Evolutionary conservation across 2,797 vertebrate genomes (phyloP), one percentile per base, ranked within the genome.

Genomic region (Oophaga sylvatica): DNA sequence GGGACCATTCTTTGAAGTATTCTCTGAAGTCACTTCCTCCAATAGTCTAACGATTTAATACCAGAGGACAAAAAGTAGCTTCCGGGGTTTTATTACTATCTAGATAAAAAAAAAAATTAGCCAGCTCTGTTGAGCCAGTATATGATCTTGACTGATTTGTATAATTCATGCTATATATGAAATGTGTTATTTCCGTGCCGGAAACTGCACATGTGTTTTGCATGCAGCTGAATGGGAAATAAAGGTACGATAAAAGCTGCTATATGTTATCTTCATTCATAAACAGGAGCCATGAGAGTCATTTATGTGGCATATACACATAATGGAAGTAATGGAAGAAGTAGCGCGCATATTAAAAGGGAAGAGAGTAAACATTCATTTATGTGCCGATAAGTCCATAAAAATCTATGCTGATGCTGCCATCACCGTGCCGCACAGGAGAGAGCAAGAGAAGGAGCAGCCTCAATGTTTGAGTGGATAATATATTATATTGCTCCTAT

Each of bases 191-290:
- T 80, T 60, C 57, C 29, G 63, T 63, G 31, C 57, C 62, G 29
- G 35, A 60, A 62, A 62, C 20, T 63, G 29, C 78, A 80, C 20
- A 62, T 80, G 78, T 80, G 78, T 80, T 80, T 62, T 80, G 20
- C 29, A 63, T 19, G 57, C 31, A 62, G 53, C 9, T 35, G 10
- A 63, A 20, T 41, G 19, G 29, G 59, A 80, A 80, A 62, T 80
- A 63, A 41, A 80, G 35, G 45, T 17, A 41, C 59, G 41, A 59
- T 80, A 80, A 60, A 80, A 60, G 7, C 29, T 60, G 8, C 9
- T 20, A 60, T 80, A 60, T 80, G 6, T 29, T 81, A 35, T 63
- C 6, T 81, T 53, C n/a, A 26, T 45, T 81, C 62, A 67, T 67
- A 67, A 48, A 63, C 60, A 67, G 41, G 62, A 82, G 45, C 62